Evolutionary conservation across 2,113 vertebrate genomes (phyloP).

Genomic region (Hippocampus mohnikei): DNA sequence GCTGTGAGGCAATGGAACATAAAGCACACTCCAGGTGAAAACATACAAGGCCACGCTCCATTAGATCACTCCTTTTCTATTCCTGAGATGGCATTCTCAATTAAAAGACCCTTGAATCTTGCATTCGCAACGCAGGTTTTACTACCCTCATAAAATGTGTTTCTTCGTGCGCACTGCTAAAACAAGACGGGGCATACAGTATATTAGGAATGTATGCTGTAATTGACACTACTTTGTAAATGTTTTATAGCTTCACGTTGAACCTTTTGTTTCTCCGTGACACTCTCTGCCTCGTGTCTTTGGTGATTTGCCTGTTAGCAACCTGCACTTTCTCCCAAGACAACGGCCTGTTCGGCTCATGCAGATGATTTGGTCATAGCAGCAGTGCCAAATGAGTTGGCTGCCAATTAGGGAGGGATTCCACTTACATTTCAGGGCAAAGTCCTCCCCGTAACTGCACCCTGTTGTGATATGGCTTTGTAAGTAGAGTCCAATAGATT

Average conservation of each 20-base stretch:
- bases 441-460: conserved; percentile 48
- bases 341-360: conserved; percentile 48
- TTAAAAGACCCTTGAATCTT: conserved; percentile 60
- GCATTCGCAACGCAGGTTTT: conserved; percentile 51
- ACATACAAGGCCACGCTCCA: conserved; percentile 48
- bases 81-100: conserved; percentile 55
- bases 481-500: conserved; percentile 46
- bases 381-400: conserved; percentile 70
- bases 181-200: conserved; percentile 38
- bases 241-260: conserved; percentile 46
- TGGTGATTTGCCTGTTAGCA: conserved; percentile 67
- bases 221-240: conserved; percentile 59
- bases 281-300: conserved; percentile 54
- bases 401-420: conserved; percentile 62
- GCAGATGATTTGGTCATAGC: conserved; percentile 53
- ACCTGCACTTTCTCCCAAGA: conserved; percentile 58
- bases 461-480: conserved; percentile 50
- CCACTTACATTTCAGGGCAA: conserved; percentile 65
- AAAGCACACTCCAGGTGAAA: conserved; percentile 55
- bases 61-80: conserved; percentile 60
- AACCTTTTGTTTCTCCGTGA: conserved; percentile 36
- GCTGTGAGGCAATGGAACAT: conserved; percentile 49
- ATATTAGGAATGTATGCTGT: conserved; percentile 52
- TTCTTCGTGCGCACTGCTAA: conserved; percentile 19
- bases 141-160: conserved; percentile 37